Evolutionary conservation across 2,797 vertebrate genomes (phyloP).

Genomic region (Serranus cabrilla): DNA sequence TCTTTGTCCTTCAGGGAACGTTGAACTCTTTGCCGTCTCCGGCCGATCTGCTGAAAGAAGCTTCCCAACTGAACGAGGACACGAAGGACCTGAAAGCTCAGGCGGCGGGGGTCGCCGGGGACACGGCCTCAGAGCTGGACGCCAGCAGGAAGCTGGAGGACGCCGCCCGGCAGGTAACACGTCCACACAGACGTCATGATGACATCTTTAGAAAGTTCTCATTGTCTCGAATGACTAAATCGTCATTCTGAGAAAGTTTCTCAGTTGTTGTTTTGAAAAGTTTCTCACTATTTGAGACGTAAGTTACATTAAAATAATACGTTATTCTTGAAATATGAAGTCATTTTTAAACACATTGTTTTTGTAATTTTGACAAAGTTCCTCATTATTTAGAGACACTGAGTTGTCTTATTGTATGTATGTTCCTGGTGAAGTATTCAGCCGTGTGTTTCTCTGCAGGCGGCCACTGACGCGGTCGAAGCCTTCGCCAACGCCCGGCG

Average conservation of each 20-base stretch:
- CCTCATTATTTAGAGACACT: too few species aligned
- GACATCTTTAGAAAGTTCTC: neutral
- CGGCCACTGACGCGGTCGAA: slow-evolving; percentile 74
- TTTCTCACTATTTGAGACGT: too few species aligned
- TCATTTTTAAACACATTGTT: too few species aligned
- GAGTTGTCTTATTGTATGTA: too few species aligned
- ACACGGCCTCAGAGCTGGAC: slow-evolving; percentile 22
- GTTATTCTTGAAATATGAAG: too few species aligned
- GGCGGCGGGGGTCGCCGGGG: rapidly evolving
- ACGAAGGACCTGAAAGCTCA: slow-evolving; percentile 39
- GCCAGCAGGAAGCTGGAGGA: slow-evolving; percentile 14
- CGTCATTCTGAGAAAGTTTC: too few species aligned
- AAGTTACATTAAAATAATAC: too few species aligned
- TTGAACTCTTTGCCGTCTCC: slow-evolving; percentile 39
- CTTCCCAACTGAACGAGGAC: slow-evolving; percentile 54
- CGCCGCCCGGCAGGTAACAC: slow-evolving; percentile 69
- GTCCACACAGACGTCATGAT: neutral
- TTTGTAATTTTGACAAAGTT: too few species aligned
- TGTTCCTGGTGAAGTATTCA: too few species aligned
- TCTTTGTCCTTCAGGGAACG: slow-evolving; percentile 52
- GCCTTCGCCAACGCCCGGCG: slow-evolving; percentile 77
- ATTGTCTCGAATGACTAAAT: too few species aligned
- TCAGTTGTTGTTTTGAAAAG: too few species aligned
- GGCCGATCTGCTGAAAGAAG: slow-evolving; percentile 37
- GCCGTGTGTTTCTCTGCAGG: slow-evolving; percentile 81